Conservation (phyloP, 2,113 vertebrate genomes). For the Lycocorax pyrrhopterus region DNA sequence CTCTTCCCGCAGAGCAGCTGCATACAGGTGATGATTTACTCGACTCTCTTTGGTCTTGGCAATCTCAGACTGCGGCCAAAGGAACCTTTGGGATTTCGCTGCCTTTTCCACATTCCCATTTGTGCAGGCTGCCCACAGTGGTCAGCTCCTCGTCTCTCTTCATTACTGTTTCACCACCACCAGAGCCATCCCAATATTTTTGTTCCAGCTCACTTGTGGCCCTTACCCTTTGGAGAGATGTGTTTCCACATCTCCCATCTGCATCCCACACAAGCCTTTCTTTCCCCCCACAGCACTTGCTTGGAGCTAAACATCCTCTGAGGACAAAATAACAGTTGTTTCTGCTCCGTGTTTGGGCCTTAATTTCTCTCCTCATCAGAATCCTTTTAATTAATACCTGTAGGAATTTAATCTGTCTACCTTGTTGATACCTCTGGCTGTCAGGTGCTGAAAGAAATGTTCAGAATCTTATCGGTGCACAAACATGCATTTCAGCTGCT, state of each 20-base stretch:
- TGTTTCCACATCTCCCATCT: background rate
- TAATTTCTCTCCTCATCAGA: constrained; percentile 40
- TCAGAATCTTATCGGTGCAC: constrained; percentile 10
- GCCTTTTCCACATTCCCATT: background rate
- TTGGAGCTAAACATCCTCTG: background rate
- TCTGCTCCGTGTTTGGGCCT: background rate
- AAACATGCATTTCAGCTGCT: background rate
- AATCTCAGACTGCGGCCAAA: background rate
- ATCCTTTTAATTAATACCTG: constrained; percentile 55
- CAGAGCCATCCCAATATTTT: background rate
- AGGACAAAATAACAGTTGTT: constrained; percentile 13
- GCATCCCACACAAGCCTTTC: background rate
- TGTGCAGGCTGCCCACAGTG: background rate
- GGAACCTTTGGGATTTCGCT: background rate
- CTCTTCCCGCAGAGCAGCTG: background rate
- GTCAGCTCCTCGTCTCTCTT: background rate
- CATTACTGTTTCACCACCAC: background rate
- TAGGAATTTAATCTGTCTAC: constrained; percentile 58
- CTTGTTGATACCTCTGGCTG: constrained; percentile 51
- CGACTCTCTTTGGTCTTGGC: background rate
- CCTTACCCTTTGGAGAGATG: background rate
- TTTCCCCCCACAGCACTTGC: background rate
- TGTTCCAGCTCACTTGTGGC: background rate
- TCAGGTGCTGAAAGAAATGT: constrained; percentile 11
- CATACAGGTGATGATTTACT: background rate